These are phyloP conservation scores for Drosophila pallidifrons DNA, from an alignment of 1,140 invertebrate species.

Conservation along the genomic window DNA sequence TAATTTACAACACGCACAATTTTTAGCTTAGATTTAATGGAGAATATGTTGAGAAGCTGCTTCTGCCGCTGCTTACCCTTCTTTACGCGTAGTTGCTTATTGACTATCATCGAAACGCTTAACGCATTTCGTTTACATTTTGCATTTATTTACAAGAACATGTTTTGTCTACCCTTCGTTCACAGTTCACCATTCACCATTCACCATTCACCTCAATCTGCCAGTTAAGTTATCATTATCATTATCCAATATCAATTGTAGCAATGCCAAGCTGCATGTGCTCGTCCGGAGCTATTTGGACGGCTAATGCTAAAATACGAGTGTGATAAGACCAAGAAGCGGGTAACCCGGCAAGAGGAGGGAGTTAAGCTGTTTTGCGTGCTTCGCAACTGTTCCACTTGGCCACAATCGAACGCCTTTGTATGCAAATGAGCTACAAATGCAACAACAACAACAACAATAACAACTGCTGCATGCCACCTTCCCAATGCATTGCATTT, in stretches of 20 bases:
- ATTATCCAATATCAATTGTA: conserved; percentile 39
- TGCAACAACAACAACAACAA: conserved; percentile 18
- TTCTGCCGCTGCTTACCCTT: conserved; percentile 12
- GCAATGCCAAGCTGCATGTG: conserved; percentile 40
- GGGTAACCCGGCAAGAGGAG: background rate
- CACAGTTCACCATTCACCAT: background rate
- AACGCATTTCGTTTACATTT: conserved; percentile 22
- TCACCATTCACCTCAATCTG: conserved; percentile 19
- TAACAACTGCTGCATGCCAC: conserved; percentile 10
- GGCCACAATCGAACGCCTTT: conserved; percentile 70
- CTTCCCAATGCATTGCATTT: conserved; percentile 43
- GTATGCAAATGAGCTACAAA: conserved; percentile 73
- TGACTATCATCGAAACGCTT: conserved; percentile 39
- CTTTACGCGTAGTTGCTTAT: conserved; percentile 29
- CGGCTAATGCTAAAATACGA: conserved; percentile 34
- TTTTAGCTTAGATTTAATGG: conserved; percentile 68
- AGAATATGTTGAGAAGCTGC: conserved; percentile 58
- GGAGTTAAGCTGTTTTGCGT: conserved; percentile 25
- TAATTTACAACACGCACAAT: conserved; percentile 77
- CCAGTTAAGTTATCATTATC: conserved; percentile 23
- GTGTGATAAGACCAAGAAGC: conserved; percentile 6
- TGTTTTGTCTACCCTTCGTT: conserved; percentile 45
- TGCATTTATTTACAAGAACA: conserved; percentile 48
- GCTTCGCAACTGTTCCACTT: conserved; percentile 55
- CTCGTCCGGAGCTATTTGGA: conserved; percentile 12